phyloP scores from a whole-genome alignment of 1,140 invertebrate species.

The Anastatus disparis region DNA sequence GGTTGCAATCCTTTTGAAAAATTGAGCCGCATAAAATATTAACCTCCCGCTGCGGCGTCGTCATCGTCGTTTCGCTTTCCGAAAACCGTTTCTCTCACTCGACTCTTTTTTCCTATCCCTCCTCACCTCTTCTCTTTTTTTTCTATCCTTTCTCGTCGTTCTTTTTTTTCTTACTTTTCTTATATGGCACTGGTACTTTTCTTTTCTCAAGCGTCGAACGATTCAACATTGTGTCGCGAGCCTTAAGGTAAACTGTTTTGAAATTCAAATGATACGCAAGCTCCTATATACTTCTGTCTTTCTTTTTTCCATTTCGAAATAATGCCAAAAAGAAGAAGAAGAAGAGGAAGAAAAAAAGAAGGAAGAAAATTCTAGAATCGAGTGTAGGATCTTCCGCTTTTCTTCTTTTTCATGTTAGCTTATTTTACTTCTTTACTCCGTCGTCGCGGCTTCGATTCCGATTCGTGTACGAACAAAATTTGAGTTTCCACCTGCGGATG shows the following conservation, averaged over 20 bases:
- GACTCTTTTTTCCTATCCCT: constrained; percentile 13
- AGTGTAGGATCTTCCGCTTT: too few species aligned
- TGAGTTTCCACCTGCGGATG: too few species aligned
- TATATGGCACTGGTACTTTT: background rate
- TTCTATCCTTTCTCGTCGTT: background rate
- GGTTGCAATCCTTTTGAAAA: constrained; percentile 23
- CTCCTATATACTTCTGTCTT: background rate
- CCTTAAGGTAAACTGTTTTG: constrained; percentile 56
- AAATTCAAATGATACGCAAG: constrained; percentile 54
- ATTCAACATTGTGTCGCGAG: constrained; percentile 21
- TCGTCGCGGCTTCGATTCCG: too few species aligned
- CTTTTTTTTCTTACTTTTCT: background rate
- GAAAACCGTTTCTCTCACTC: constrained; percentile 33
- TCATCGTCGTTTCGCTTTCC: background rate
- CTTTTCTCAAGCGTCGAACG: background rate
- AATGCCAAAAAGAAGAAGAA: background rate
- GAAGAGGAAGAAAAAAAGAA: too few species aligned
- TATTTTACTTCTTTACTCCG: background rate
- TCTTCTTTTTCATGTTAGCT: background rate
- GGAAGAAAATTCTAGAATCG: too few species aligned
- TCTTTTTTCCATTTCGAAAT: constrained; percentile 34
- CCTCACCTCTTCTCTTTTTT: background rate
- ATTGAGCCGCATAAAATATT: constrained; percentile 36
- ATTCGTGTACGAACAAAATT: too few species aligned
- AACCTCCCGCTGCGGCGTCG: constrained; percentile 32